Evolutionary conservation across 2,113 vertebrate species (phyloP), one percentile per base, ranked within the genome.

Genomic region (Martes martes): DNA sequence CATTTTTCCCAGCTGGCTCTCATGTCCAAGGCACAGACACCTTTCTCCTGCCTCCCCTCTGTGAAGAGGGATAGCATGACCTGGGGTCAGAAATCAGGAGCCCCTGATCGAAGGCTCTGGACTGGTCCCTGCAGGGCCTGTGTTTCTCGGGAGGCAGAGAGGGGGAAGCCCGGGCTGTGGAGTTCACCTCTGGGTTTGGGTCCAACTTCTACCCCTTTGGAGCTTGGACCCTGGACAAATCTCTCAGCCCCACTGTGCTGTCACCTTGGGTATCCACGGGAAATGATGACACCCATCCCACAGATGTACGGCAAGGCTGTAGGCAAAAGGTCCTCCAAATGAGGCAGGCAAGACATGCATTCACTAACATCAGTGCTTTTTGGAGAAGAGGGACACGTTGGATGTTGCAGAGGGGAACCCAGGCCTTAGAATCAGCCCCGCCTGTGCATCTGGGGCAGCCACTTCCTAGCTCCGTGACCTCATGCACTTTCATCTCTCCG

Each of bases 301-400:
- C 2, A 16, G 63, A 21, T 19, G 13, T 2, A 42, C 1, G 4
- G 39, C 16, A 63, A 71, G 57, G 59, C 50, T 11, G 18, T 3
- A 0, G 6, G 13, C 14, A 24, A 10, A 42, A 81, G 65, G 55
- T 50, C 24, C 13, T 45, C 31, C 19, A 6, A 23, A 52, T 4
- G 65, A 50, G 11, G 42, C 1, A 0, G 28, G 16, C 24, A 7
- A 45, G 42, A 67, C 11, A 15, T 0, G 10, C 10, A 1, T 5
- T 18, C 0, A 0, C 11, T 26, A 14, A 13, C 0, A 28, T 13
- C 1, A 11, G 16, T 6, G 21, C 52, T 24, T 69, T 26, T 13
- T 42, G 31, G 73, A n/a, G 28, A 36, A 26, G 24, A 21, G 23
- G 28, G 45, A 24, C 11, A 2, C 15, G 2, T 13, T 19, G 7